Base-by-base conservation (phyloP, 1,140 invertebrate genomes). In the Ceratosolen fusciceps region DNA sequence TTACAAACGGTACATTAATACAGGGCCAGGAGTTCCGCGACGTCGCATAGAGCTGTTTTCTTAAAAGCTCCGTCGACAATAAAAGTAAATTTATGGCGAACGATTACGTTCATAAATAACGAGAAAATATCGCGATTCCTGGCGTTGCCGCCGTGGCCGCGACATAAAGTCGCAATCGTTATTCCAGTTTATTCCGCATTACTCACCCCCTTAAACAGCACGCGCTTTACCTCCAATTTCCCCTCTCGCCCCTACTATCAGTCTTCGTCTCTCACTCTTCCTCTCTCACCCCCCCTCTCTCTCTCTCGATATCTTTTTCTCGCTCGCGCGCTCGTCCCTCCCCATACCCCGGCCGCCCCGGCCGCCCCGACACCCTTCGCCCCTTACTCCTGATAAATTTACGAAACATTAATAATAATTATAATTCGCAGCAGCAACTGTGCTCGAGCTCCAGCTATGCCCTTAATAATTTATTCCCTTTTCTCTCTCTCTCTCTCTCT, bases 341-440 rank as follows among this genome's bases (percentile, higher is more conserved):
- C n/a, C n/a, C n/a, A n/a, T n/a, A n/a, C n/a, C n/a, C n/a, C n/a
- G n/a, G n/a, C n/a, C n/a, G n/a, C n/a, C n/a, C n/a, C n/a, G n/a
- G n/a, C n/a, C n/a, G n/a, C n/a, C n/a, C n/a, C n/a, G n/a, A n/a
- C n/a, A n/a, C n/a, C n/a, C n/a, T n/a, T n/a, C n/a, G n/a, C n/a
- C n/a, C n/a, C n/a, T n/a, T n/a, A 8, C 29, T 26, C 14, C 43
- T 77, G 47, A 73, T 72, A 79, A 73, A 79, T 79, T 79, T 47
- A 54, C 71, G 71, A 67, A 79, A 79, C 77, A 79, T 79, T 79
- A 79, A 79, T 79, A 79, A 79, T 74, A 79, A 79, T 79, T 74
- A 79, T 65, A 52, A 79, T 79, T 79, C 58, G 56, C 31, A 65
- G n/a, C 47, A 60, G 43, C 31, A 43, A 43, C 62, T 26, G 21